phyloP scores from a whole-genome alignment of 2,888 invertebrate species.

The Temnothorax unifasciatus region DNA sequence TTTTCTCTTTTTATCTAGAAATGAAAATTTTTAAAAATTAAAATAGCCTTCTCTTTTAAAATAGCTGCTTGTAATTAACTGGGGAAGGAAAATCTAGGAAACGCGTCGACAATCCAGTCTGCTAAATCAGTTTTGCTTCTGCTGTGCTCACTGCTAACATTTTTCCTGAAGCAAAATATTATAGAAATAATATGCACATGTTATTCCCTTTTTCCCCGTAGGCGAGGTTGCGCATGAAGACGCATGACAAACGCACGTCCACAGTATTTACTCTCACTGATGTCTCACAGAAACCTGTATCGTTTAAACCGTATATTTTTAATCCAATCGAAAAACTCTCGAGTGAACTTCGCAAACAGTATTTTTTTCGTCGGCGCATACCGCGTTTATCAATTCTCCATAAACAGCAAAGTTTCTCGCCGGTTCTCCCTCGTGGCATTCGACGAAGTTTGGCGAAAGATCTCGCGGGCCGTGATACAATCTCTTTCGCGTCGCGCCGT shows the following conservation, averaged over 20 bases:
- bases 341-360: neutral
- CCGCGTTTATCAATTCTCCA: slow-evolving; percentile 53
- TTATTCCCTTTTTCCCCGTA: slow-evolving; percentile 11
- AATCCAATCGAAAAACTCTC: slow-evolving; percentile 19
- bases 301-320: slow-evolving; percentile 50
- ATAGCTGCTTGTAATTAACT: neutral
- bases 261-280: slow-evolving; percentile 32
- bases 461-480: slow-evolving; percentile 48
- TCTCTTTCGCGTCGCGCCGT: slow-evolving; percentile 44
- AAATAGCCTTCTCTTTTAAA: neutral
- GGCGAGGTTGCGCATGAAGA: slow-evolving; percentile 24
- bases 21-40: neutral
- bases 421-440: slow-evolving; percentile 19
- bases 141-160: neutral
- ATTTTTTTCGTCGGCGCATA: slow-evolving; percentile 30
- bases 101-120: neutral
- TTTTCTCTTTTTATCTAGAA: neutral
- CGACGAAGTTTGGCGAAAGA: slow-evolving; percentile 47
- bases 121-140: slow-evolving; percentile 8
- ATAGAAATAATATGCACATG: slow-evolving; percentile 17
- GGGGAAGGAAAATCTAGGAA: slow-evolving; percentile 3
- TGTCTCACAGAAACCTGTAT: neutral
- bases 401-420: slow-evolving; percentile 52
- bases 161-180: slow-evolving; percentile 23
- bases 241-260: slow-evolving; percentile 32